phyloP scores from a whole-genome alignment of 2,797 vertebrate genomes.

The Chaunax sp. region DNA sequence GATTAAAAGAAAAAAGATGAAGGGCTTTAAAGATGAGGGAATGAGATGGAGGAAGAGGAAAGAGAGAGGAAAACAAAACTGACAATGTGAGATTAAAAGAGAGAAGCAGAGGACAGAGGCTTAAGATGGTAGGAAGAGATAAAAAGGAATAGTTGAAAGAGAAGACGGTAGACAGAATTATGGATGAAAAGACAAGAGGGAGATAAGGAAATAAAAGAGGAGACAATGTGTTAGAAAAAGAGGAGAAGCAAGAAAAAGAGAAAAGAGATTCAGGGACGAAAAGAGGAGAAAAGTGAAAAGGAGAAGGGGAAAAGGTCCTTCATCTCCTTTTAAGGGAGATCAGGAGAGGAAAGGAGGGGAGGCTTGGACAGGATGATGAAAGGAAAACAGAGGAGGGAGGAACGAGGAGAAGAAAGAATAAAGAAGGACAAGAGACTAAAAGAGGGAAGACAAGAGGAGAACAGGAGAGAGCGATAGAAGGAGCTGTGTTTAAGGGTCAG shows the following conservation, averaged over 20 bases:
- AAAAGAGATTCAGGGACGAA: too few species aligned
- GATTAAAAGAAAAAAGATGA: too few species aligned
- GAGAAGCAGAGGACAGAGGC: neutral
- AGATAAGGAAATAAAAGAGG: neutral
- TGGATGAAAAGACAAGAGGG: neutral
- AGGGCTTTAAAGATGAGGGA: neutral
- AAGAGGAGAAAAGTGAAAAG: too few species aligned
- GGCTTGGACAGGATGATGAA: conserved; percentile 10
- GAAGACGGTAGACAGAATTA: too few species aligned
- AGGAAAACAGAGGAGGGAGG: conserved; percentile 11
- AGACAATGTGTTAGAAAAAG: too few species aligned
- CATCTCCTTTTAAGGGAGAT: neutral
- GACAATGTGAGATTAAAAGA: neutral
- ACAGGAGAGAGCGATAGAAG: neutral
- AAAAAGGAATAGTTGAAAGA: too few species aligned
- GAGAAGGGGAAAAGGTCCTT: too few species aligned
- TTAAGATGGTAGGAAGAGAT: neutral
- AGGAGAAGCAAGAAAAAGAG: too few species aligned
- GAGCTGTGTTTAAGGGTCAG: too few species aligned
- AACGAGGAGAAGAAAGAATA: conserved; percentile 50
- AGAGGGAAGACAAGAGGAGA: conserved; percentile 16
- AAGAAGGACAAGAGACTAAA: conserved; percentile 33
- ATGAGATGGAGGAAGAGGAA: too few species aligned
- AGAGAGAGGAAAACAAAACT: neutral
- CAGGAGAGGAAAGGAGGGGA: conserved; percentile 4